phyloP scores from a whole-genome alignment of 92 coral and sea anemone genomes.

The Montipora capitata region DNA sequence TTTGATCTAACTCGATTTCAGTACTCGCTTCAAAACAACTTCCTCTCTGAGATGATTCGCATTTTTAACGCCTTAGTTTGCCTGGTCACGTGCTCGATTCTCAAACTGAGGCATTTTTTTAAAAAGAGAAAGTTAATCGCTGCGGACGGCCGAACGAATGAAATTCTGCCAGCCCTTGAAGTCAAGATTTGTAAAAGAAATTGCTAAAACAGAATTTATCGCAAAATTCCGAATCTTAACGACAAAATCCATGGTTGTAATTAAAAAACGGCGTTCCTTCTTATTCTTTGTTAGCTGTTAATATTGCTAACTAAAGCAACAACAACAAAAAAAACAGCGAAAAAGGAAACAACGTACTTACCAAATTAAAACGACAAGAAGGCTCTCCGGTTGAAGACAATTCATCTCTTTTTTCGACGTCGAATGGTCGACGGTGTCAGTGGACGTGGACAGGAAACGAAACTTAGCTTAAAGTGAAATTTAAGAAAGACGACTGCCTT shows the following conservation, averaged over 20 bases:
- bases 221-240: not conserved
- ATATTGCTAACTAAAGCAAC: not conserved
- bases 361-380: not conserved
- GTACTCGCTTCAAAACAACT: too few species aligned
- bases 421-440: not conserved
- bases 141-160: too few species aligned
- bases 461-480: not conserved
- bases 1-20: too few species aligned
- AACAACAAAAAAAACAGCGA: not conserved
- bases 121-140: too few species aligned
- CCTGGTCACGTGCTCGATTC: too few species aligned
- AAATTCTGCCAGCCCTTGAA: too few species aligned
- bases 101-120: too few species aligned
- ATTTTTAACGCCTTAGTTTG: too few species aligned
- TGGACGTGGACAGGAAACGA: not conserved
- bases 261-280: not conserved
- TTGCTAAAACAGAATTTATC: too few species aligned
- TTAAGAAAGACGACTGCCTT: not conserved
- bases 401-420: not conserved
- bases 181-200: too few species aligned
- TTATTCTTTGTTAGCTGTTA: not conserved
- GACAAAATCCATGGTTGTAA: not conserved
- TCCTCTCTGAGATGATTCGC: too few species aligned
- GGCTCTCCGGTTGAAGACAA: not conserved
- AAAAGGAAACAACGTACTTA: slow-evolving; percentile 4